A percentile compares a stretch with the other conserved stretches of the same genome.
These are phyloP conservation scores for Actinemys pallida DNA, from an alignment of 2,113 vertebrate species.

Conservation along the genomic window DNA sequence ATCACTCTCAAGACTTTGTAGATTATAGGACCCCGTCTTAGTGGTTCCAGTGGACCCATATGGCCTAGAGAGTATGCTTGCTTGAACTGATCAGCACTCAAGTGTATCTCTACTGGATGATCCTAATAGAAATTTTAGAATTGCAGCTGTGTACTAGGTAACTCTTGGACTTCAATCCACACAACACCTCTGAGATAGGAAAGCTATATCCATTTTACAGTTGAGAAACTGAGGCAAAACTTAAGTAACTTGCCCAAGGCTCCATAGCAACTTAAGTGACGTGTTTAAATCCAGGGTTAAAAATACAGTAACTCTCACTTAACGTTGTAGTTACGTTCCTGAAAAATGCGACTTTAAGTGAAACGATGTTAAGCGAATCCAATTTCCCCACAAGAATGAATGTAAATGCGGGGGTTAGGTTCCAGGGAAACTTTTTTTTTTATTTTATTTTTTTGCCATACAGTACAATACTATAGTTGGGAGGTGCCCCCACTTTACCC, in stretches of 20 bases:
- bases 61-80: neutral
- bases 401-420: too few relatives aligned
- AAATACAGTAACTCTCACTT: neutral
- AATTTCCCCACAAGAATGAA: too few relatives aligned
- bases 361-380: too few relatives aligned
- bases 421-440: too few relatives aligned
- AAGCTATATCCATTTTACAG: neutral
- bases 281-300: neutral
- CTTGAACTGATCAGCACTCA: neutral
- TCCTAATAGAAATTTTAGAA: neutral
- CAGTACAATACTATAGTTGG: too few relatives aligned
- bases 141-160: neutral
- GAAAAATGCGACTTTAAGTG: too few relatives aligned
- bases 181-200: neutral
- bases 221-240: neutral
- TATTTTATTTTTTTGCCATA: too few relatives aligned
- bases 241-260: neutral
- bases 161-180: neutral
- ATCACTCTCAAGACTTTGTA: neutral
- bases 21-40: neutral
- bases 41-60: neutral
- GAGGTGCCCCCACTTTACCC: too few relatives aligned
- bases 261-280: neutral
- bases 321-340: too few relatives aligned
- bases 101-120: neutral